Evolutionary conservation across 1,140 invertebrate species (phyloP), one percentile per base, ranked within the genome.

Genomic region (Listronotus bonariensis): DNA sequence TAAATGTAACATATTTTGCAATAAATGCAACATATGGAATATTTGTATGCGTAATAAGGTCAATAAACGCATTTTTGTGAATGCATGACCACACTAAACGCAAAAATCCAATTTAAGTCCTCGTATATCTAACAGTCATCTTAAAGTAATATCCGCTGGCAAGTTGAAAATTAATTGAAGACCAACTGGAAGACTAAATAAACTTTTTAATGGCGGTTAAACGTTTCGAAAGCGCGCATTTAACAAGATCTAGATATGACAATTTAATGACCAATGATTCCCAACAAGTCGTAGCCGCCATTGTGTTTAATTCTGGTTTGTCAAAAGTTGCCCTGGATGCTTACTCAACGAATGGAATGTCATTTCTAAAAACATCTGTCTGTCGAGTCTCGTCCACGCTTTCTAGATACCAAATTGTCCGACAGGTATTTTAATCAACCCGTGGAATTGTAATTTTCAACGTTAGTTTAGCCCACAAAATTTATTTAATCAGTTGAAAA

Each of bases 401-500:
- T 32, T 11, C 46, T 26, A 38, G 26, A 59, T 45, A 46, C 46
- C 17, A 60, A 60, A 54, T 67, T 48, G 31, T 4, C 49, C 58
- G 48, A 36, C 52, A 61, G 58, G 57, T 53, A 67, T 67, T 67
- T 61, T 48, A 54, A 67, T 60, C 36, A 67, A 63, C 26, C 32
- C 45, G 26, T 46, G 14, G 14, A 17, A 55, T 43, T 43, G 49
- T 31, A 48, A 55, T 57, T 55, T 55, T 53, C 48, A 62, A 53
- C 51, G 36, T 62, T 49, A 49, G 51, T 53, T 62, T 18, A 54
- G 42, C 43, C 9, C 42, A 26, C 26, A 32, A 56, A 56, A 46
- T 56, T 38, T 55, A 40, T 45, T 57, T 46, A 57, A 46, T 57
- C 41, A 36, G 20, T 26, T 45, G 41, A n/a, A 18, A 43, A 56